A percentile compares a stretch with the other conserved stretches of the same genome.
These are phyloP conservation scores for Anabas testudineus DNA, from an alignment of 2,797 vertebrate genomes.

Conservation along the genomic window DNA sequence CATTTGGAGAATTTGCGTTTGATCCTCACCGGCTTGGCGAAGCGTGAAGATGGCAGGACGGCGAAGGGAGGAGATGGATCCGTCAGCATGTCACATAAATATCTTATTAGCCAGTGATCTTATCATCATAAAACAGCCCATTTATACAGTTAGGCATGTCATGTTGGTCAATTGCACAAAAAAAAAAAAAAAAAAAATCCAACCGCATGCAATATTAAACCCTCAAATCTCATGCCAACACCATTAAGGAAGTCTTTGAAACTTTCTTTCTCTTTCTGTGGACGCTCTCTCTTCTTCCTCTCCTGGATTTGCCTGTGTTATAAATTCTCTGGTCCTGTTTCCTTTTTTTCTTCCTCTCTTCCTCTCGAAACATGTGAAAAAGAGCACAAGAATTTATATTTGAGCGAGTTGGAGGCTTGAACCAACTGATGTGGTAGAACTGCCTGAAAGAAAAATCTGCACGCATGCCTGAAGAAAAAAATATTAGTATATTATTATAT, in stretches of 20 bases:
- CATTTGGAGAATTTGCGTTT: slow-evolving; percentile 86
- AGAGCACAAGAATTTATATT: slow-evolving; percentile 39
- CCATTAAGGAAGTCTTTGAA: slow-evolving; percentile 81
- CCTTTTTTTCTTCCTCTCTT: not conserved
- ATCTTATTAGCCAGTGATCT: slow-evolving; percentile 97
- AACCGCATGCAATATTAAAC: slow-evolving; percentile 85
- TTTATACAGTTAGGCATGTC: slow-evolving; percentile 92
- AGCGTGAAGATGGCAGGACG: slow-evolving; percentile 79
- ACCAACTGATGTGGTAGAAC: no score
- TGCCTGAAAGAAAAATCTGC: no score
- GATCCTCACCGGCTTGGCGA: slow-evolving; percentile 83
- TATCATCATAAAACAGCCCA: slow-evolving; percentile 95
- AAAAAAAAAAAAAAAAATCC: slow-evolving; percentile 77
- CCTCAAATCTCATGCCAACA: slow-evolving; percentile 81
- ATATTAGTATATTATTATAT: no score
- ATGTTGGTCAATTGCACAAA: slow-evolving; percentile 88
- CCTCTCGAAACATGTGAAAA: slow-evolving; percentile 29
- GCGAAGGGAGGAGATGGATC: slow-evolving; percentile 83
- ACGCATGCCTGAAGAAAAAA: no score
- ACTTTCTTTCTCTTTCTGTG: slow-evolving; percentile 57
- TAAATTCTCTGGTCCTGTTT: slow-evolving; percentile 48
- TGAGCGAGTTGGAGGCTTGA: no score
- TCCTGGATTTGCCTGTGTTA: slow-evolving; percentile 66
- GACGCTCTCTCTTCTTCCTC: slow-evolving; percentile 37
- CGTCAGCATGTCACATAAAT: slow-evolving; percentile 96